Base-by-base conservation (phyloP, 1,140 invertebrate species). In the Aphelinus certus region DNA sequence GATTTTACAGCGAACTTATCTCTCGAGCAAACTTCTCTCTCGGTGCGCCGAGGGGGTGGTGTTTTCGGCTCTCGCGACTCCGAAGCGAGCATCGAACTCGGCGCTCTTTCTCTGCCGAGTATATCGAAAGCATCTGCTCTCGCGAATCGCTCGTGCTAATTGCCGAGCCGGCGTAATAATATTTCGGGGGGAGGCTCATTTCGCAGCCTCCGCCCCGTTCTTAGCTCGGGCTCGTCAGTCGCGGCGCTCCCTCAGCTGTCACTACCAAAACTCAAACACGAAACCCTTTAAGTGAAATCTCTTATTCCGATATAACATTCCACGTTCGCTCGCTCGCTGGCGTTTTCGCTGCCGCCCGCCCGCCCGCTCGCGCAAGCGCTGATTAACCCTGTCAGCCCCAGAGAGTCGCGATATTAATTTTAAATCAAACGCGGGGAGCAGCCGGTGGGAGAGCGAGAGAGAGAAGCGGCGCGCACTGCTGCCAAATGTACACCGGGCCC, bases 241-340 rank as follows among this genome's bases (percentile, higher is more conserved):
- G 56, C 74, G 65, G 26, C 72, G 65, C 82, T 80, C 72, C 80
- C 80, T 80, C 82, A 83, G 42, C 83, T 88, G 87, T 88, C 86
- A 87, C 86, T 86, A 87, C 80, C 86, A 88, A 88, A 87, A 88
- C 86, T 88, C 86, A 84, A 86, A 86, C 84, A 83, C 79, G 84
- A 87, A 88, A 87, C 87, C 87, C 86, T 88, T 87, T 88, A 88
- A 88, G 85, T 87, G 83, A 87, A 88, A 87, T 87, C 86, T 88
- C 86, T 88, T 87, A 88, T 88, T 88, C 83, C 81, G 86, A 87
- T 88, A 86, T 85, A 85, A 82, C 81, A 80, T 86, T 86, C 81
- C 84, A 79, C 79, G 75, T 72, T 64, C 49, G 63, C 2, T 7
- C 26, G 55, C n/a, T 43, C 57, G 64, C 79, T 83, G 80, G 79